Evolutionary conservation across 1,140 invertebrate species (phyloP), one percentile per base, ranked within the genome.

Genomic region (Mesaphorura yosii): DNA sequence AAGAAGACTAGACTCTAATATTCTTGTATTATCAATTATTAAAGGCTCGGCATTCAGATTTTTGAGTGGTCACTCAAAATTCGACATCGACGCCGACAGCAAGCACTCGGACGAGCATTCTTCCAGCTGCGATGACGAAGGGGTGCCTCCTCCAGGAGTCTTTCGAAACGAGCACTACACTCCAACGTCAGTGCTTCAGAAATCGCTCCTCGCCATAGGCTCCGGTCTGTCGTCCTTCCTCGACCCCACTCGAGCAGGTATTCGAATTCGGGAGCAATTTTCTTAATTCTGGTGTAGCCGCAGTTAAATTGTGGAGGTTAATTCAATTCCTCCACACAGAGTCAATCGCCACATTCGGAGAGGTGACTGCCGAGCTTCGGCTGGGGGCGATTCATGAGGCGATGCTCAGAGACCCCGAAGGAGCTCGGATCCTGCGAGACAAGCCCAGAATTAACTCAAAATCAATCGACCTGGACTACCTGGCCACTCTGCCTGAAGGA

Each of bases 381-480:
- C 61, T 77, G 1, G 65, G 63, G 38, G 57, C 55, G 19, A 67
- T 78, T 20, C 65, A 66, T 27, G 27, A 65, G 45, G 68, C 71
- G 62, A 77, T 77, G 75, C 19, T 66, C 19, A 51, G 53, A 26
- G 51, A 65, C 34, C 34, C 47, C 42, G 59, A 64, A 64, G 70
- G 72, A 28, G 47, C 57, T 41, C 48, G 67, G 45, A 73, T 76
- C 60, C 64, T 73, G 12, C 63, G 67, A 39, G 80, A 90, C 28
- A 80, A 78, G 69, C 93, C 94, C 20, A 73, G 88, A 51, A 90
- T 98, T 26, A 93, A 87, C 69, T 82, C 86, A 2, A 72, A 72
- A 19, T 87, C 86, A 19, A 69, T 98, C 29, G 80, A 93, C 68
- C 75, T 92, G 25, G 70, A 81, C 28, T 75, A 73, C 52, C 71